Base-by-base conservation (phyloP, 2,797 vertebrate genomes). In the Manis pentadactyla region DNA sequence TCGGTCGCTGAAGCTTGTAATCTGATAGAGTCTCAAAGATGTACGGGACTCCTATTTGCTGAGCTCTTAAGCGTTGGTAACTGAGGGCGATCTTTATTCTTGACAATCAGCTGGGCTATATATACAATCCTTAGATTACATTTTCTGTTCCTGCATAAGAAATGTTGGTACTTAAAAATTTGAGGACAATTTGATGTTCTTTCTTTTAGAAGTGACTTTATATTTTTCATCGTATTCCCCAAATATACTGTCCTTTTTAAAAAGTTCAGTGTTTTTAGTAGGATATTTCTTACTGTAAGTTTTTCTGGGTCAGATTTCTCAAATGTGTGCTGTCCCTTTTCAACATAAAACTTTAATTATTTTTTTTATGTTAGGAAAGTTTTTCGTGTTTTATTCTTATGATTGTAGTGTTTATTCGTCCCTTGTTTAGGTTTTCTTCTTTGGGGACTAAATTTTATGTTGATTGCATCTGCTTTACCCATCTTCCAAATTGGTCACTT, bases 1-100 rank as follows among this genome's bases (percentile, higher is more conserved):
- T 19, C 34, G 34, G 14, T 31, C 14, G 25, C 55, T 13, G 19
- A 57, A 8, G 25, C 53, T 37, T 10, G 0, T 2, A 7, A 17
- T 8, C 2, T 29, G 17, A 15, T 1, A 27, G 5, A 74, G 49
- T 31, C 51, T 59, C n/a, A 75, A 68, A 29, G 68, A 23, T 13
- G 14, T 42, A 5, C 0, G 6, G 19, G 39, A 29, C 10, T 7
- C 11, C 12, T 2, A 7, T 0, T 34, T 7, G 29, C 42, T 12
- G 66, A 63, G 39, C 17, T 31, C 13, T 68, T 6, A 29, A 2
- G 4, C 57, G 34, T 17, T 21, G 21, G 2, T 14, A 71, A 71
- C 17, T 7, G 11, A 23, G 0, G 1, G 23, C 74, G 25, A 55
- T 0, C 7, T 68, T 61, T 2, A 31, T 27, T 49, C 49, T 21